These are phyloP conservation scores for Ceratitis capitata DNA, from an alignment of 1,140 invertebrate genomes.

Conservation along the genomic window DNA sequence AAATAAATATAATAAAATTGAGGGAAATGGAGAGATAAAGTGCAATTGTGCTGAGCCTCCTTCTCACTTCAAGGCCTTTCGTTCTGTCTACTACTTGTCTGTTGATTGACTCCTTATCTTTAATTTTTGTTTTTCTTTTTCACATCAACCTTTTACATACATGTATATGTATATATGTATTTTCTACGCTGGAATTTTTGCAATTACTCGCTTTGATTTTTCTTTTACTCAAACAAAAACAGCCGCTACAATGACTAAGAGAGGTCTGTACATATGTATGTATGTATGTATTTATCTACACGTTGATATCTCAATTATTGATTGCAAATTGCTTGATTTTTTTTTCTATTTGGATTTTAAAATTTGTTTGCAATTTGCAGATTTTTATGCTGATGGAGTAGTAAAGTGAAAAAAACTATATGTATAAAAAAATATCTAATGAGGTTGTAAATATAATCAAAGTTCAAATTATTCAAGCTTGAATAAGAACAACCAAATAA, in stretches of 20 bases:
- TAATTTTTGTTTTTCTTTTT: constrained; percentile 1
- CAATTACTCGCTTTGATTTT: constrained; percentile 2
- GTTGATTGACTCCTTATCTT: not conserved
- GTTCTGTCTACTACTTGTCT: not conserved
- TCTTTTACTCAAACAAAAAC: not conserved
- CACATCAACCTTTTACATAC: not conserved
- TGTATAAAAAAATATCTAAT: not conserved
- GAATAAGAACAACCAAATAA: too few relatives aligned
- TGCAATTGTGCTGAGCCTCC: not conserved
- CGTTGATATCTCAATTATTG: constrained; percentile 13
- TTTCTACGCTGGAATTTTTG: not conserved
- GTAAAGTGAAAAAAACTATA: not conserved
- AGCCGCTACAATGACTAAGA: not conserved
- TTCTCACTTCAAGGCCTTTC: not conserved
- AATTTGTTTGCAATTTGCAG: constrained; percentile 14
- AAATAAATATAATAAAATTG: too few relatives aligned
- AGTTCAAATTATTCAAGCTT: too few relatives aligned
- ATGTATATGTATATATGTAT: too few relatives aligned
- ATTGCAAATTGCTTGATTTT: not conserved
- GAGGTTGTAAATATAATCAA: too few relatives aligned
- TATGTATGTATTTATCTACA: not conserved
- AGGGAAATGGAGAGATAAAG: not conserved
- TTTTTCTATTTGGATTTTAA: not conserved
- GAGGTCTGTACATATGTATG: not conserved
- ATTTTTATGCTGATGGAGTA: not conserved